Evolutionary conservation across 2,113 vertebrate species (phyloP).

Genomic region (Eclectus roratus): DNA sequence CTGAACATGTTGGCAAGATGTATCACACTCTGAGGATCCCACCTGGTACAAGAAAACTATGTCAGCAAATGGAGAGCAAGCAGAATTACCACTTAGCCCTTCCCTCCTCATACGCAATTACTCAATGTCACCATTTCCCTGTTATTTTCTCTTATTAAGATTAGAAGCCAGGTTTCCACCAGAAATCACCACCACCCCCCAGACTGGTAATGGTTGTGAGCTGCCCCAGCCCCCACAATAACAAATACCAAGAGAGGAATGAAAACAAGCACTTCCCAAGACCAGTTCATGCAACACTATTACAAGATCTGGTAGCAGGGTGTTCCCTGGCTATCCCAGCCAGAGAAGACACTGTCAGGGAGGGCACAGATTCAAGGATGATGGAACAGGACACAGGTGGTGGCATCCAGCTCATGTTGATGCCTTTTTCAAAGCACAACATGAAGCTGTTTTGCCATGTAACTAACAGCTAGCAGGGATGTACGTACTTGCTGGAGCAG

Average conservation of each 20-base stretch:
- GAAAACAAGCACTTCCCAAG: not conserved
- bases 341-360: not conserved
- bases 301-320: not conserved
- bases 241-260: not conserved
- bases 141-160: not conserved
- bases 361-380: not conserved
- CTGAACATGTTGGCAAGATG: constrained; percentile 95
- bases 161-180: not conserved
- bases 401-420: not conserved
- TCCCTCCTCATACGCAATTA: not conserved
- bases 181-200: not conserved
- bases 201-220: not conserved
- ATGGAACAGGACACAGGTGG: not conserved
- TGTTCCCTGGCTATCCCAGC: not conserved
- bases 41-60: constrained; percentile 76
- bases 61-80: not conserved
- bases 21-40: constrained; percentile 86
- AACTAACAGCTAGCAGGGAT: not conserved
- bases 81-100: not conserved
- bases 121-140: not conserved
- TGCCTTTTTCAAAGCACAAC: not conserved
- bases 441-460: not conserved
- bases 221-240: not conserved
- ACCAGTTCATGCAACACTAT: not conserved
- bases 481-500: constrained; percentile 88